Evolutionary conservation across 2,113 vertebrate genomes (phyloP), one percentile per base, ranked within the genome.

Genomic region (Blennius ocellaris): DNA sequence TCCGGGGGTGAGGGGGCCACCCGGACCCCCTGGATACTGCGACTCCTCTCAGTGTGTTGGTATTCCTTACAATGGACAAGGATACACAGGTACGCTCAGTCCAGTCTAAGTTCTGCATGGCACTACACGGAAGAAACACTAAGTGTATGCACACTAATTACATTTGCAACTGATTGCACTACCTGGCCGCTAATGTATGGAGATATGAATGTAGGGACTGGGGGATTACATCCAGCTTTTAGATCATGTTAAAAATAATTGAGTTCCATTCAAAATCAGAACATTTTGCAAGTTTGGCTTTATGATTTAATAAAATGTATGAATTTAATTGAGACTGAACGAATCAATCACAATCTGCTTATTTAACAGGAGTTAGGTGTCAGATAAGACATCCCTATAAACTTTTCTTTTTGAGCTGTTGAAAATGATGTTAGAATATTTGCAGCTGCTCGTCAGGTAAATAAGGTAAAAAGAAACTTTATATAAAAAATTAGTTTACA

Each of bases 31-130:
- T 74, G 98, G 98, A 47, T 99, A 99, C 83, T 99, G 98, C 40
- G 98, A 99, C 88, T 99, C 98, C 12, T 99, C 98, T 81, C 96
- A 98, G 89, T 99, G 98, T 87, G 95, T 97, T 80, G 98, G 98
- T 88, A 98, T 99, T 83, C 96, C 96, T 82, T 99, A 99, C 95
- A 99, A 99, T 0, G 97, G 97, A 76, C 96, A 97, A 95, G 97
- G 97, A 92, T 99, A 97, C 82, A 95, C 95, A 96, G 97, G 98
- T 99, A 96, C 15, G 91, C 83, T n/a, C 30, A 37, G 38, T 53
- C 51, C n/a, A 37, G 14, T 66, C 43, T 77, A 76, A 61, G 44
- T 58, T 14, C 56, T 78, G 87, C 90, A 91, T 92, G 90, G 16
- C 56, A 56, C 57, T 4, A 72, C 61, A 55, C 21, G 61, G 38